phyloP scores from a whole-genome alignment of 2,888 invertebrate species.

The Glyphotaelius pellucidus region DNA sequence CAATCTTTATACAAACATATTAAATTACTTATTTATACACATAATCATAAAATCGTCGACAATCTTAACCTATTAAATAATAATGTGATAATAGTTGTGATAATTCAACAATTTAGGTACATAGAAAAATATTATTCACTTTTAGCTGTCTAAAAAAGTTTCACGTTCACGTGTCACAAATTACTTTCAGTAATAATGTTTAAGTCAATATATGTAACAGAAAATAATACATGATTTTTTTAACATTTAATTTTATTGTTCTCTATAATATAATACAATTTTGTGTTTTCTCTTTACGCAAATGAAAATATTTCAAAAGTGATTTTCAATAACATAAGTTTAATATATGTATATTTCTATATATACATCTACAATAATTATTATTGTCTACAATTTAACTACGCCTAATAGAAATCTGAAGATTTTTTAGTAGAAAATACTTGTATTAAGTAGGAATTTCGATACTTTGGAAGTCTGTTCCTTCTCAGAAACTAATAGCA shows the following conservation, averaged over 20 bases:
- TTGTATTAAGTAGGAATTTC: not conserved
- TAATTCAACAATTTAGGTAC: not conserved
- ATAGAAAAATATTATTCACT: not conserved
- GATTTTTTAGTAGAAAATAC: not conserved
- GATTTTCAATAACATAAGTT: not conserved
- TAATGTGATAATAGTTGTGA: not conserved
- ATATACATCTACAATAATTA: not conserved
- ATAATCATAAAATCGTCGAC: conserved; percentile 44
- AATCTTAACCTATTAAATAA: conserved; percentile 38
- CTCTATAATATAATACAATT: not conserved
- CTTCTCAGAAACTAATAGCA: not conserved
- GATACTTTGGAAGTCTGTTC: not conserved
- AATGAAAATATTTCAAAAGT: not conserved
- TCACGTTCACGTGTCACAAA: not conserved
- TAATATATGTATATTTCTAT: not conserved
- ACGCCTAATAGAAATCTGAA: not conserved
- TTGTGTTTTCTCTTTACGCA: not conserved
- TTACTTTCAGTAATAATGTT: not conserved
- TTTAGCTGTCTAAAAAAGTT: not conserved
- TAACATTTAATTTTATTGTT: not conserved
- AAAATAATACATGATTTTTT: not conserved
- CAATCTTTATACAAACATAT: conserved; percentile 57
- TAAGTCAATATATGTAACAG: not conserved
- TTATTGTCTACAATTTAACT: not conserved
- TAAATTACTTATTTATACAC: conserved; percentile 58